Evolutionary conservation across 2,113 vertebrate genomes (phyloP).

Genomic region (Paracanthobrama guichenoti): DNA sequence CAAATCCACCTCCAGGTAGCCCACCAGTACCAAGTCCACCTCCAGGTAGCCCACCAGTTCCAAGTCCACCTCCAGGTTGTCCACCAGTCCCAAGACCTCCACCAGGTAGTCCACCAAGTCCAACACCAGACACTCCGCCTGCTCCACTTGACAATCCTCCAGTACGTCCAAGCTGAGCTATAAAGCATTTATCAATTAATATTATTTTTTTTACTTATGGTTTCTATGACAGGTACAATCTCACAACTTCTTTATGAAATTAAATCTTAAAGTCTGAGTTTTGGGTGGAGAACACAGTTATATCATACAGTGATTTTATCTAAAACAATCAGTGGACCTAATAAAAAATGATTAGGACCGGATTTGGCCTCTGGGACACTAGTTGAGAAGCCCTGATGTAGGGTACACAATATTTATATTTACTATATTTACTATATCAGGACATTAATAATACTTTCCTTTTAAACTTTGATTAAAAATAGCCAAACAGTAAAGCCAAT

Average conservation of each 20-base stretch:
- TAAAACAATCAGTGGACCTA: no score
- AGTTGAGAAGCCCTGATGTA: background rate
- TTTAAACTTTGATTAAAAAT: background rate
- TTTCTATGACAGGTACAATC: background rate
- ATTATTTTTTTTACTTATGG: background rate
- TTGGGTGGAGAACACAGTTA: background rate
- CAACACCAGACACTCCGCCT: slow-evolving; percentile 27
- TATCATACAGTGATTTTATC: background rate
- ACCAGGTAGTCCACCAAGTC: background rate
- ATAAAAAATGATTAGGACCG: background rate
- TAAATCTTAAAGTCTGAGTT: background rate
- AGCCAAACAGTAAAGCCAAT: background rate
- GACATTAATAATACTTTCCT: background rate
- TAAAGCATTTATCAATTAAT: background rate
- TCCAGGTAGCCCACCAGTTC: slow-evolving; percentile 1
- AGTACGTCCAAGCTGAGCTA: slow-evolving; percentile 51
- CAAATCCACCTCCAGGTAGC: slow-evolving; percentile 29
- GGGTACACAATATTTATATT: background rate
- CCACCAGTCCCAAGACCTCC: slow-evolving; percentile 27
- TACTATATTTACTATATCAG: background rate
- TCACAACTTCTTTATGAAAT: background rate
- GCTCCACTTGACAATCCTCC: slow-evolving; percentile 36
- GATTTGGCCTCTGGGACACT: background rate
- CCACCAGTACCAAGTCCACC: slow-evolving; percentile 15
- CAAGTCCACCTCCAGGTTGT: slow-evolving; percentile 27